Base-by-base conservation (phyloP, 1,140 invertebrate species). In the Caerostris extrusa region DNA sequence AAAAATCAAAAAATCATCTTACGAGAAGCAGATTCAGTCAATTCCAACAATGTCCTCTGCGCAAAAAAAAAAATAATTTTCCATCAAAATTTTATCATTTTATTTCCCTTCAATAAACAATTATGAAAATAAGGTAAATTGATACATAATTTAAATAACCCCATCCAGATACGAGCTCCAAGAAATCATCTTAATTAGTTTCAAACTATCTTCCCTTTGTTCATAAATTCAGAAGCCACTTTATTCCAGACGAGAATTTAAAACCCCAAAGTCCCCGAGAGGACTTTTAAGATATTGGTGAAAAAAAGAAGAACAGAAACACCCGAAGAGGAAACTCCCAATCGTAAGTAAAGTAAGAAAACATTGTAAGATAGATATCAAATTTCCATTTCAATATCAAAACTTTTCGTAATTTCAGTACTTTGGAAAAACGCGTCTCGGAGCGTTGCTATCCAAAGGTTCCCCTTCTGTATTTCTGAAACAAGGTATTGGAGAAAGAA, bases 351-450 rank as follows among this genome's bases (percentile, higher is more conserved):
- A 81, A 83, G 81, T 5, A 58, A 83, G 55, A 56, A 83, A 58
- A 56, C 14, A 19, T 83, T 83, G n/a, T n/a, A 17, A 5, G 8
- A 56, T 14, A 17, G 81, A 83, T 83, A 83, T 83, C 81, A 83
- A 83, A 83, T 83, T 83, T 83, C 81, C 53, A 83, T 83, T 83
- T 83, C 81, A 83, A 83, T 83, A 83, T 83, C 14, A 57, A 57
- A 34, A 83, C 81, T 83, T 83, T 58, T 58, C 53, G 81, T 83
- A 83, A 83, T 83, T 83, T 83, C 81, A 19, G 81, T 58, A 83
- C 56, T 83, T 83, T 57, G 1, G 69, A 56, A n/a, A 34, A 34
- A 56, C 81, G 81, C 81, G 81, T 83, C 55, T 19, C 53, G 53
- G 55, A 34, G 34, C n/a, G n/a, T 64, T 10, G 61, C 61, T 17